These are phyloP conservation scores for Intellagama lesueurii DNA, from an alignment of 2,797 vertebrate species.

Conservation along the genomic window DNA sequence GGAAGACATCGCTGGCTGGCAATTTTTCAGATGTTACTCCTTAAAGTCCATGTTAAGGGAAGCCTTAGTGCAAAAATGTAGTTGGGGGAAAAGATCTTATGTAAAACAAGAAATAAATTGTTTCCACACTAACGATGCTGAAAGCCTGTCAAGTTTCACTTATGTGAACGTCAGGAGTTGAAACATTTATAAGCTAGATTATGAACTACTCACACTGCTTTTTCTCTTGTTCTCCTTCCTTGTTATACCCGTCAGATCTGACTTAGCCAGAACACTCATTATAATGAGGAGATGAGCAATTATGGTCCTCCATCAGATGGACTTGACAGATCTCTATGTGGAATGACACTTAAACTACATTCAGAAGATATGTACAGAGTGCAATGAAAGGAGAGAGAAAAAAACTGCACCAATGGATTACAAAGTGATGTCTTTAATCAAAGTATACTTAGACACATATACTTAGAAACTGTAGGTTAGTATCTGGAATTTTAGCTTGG, in stretches of 20 bases:
- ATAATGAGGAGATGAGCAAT: conserved; percentile 29
- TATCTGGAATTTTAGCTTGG: conserved; percentile 32
- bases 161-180: conserved; percentile 14
- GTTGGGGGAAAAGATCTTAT: neutral
- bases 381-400: neutral
- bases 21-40: neutral
- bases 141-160: conserved; percentile 47
- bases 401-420: neutral
- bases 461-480: conserved; percentile 6
- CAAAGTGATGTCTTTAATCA: conserved; percentile 32
- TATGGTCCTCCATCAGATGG: conserved; percentile 24
- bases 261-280: conserved; percentile 23
- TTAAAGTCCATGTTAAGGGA: neutral
- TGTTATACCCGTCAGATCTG: conserved; percentile 26
- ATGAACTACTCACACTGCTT: conserved; percentile 37
- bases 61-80: conserved; percentile 8
- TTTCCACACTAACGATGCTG: neutral
- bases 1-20: neutral
- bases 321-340: conserved; percentile 3
- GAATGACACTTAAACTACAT: conserved; percentile 1
- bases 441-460: conserved; percentile 14
- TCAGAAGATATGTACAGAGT: conserved; percentile 18
- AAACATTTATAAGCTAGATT: conserved; percentile 42
- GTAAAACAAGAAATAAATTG: conserved; percentile 14
- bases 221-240: neutral